Percentiles rank a stretch among this genome's conserved stretches.
These are phyloP conservation scores for Chlamydotis undulata DNA, from an alignment of 2,113 vertebrate species.

Conservation along the genomic window DNA sequence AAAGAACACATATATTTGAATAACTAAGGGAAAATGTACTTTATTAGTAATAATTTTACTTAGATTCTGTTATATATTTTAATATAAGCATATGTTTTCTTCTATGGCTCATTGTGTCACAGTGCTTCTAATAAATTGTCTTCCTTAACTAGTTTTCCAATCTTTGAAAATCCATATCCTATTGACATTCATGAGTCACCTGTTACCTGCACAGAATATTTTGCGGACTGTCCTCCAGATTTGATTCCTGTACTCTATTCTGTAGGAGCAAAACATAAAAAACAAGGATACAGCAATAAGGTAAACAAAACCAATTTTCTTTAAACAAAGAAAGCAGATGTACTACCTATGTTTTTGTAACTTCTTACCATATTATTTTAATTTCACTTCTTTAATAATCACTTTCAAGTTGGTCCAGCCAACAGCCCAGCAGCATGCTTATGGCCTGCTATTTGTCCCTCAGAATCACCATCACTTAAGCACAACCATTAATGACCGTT, in stretches of 20 bases:
- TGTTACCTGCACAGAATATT: slow-evolving; percentile 96
- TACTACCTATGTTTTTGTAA: neutral
- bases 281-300: slow-evolving; percentile 97
- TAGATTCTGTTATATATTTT: neutral
- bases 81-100: slow-evolving; percentile 5
- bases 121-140: slow-evolving; percentile 68
- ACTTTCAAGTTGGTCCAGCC: neutral
- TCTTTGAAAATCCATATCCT: slow-evolving; percentile 99
- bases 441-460: neutral
- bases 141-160: slow-evolving; percentile 88
- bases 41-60: neutral
- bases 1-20: neutral
- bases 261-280: slow-evolving; percentile 97
- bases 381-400: neutral
- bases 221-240: slow-evolving; percentile 95
- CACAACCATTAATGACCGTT: neutral
- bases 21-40: neutral
- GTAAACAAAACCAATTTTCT: slow-evolving; percentile 70
- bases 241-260: slow-evolving; percentile 97
- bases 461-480: neutral
- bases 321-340: neutral
- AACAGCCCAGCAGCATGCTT: neutral
- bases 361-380: neutral
- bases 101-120: slow-evolving; percentile 37
- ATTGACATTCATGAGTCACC: slow-evolving; percentile 99